phyloP scores from a whole-genome alignment of 1,140 invertebrate genomes.

The Ceratitis capitata region DNA sequence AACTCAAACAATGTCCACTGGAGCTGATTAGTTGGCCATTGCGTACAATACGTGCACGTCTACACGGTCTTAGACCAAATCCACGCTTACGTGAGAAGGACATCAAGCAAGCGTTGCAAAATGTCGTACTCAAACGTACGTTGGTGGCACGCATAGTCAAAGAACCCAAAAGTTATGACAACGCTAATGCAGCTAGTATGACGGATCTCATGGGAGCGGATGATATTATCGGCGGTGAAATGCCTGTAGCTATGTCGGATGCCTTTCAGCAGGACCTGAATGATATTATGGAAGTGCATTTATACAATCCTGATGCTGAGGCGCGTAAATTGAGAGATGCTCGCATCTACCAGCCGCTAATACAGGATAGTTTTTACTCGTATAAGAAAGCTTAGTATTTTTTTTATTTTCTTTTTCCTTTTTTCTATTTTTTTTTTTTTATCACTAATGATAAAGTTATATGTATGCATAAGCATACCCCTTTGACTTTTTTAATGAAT shows the following conservation, averaged over 20 bases:
- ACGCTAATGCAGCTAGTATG: background rate
- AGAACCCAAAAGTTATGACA: background rate
- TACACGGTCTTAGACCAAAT: constrained; percentile 47
- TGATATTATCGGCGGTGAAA: background rate
- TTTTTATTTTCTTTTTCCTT: too few species aligned
- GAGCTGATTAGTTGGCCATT: constrained; percentile 51
- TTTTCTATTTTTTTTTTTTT: too few species aligned
- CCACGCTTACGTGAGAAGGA: constrained; percentile 25
- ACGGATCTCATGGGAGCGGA: background rate
- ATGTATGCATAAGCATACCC: too few species aligned
- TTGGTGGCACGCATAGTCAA: constrained; percentile 29
- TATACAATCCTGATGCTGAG: constrained; percentile 25
- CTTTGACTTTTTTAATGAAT: background rate
- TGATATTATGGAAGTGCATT: constrained; percentile 25
- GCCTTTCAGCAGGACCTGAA: background rate
- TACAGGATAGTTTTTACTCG: constrained; percentile 12
- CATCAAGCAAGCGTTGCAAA: constrained; percentile 17
- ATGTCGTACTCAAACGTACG: constrained; percentile 28
- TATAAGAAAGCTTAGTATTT: background rate
- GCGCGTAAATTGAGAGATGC: background rate
- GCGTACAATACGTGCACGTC: constrained; percentile 52
- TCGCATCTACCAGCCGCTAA: background rate
- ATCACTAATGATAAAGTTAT: too few species aligned
- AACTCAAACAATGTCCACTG: constrained; percentile 52
- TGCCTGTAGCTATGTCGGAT: background rate